Evolutionary conservation across 2,113 vertebrate genomes (phyloP).

Genomic region (Callocephalon fimbriatum): DNA sequence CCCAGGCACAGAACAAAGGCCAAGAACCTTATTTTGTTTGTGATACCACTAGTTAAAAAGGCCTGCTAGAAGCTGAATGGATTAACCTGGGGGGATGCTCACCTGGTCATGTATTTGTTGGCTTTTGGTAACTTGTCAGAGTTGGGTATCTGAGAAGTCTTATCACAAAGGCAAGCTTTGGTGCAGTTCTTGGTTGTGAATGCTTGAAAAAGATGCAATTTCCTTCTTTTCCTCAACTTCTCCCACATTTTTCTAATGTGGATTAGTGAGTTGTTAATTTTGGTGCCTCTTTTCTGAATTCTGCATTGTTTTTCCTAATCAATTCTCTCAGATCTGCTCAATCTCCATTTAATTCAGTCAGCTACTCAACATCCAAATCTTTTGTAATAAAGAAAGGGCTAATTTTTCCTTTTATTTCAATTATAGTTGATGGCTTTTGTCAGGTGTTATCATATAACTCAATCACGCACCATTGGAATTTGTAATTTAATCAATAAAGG

Average conservation of each 20-base stretch:
- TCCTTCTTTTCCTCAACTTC: not conserved
- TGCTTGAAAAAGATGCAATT: not conserved
- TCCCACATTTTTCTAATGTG: not conserved
- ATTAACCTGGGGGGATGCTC: not conserved
- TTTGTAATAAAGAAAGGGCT: slow-evolving; percentile 46
- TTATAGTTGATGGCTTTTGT: not conserved
- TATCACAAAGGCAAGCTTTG: not conserved
- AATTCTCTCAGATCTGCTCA: slow-evolving; percentile 35
- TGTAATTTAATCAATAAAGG: slow-evolving; percentile 67
- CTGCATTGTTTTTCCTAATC: slow-evolving; percentile 28
- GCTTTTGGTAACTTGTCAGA: not conserved
- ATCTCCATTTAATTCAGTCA: slow-evolving; percentile 58
- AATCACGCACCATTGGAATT: slow-evolving; percentile 28
- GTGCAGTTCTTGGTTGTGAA: not conserved
- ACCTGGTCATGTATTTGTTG: not conserved
- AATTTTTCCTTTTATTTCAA: slow-evolving; percentile 64
- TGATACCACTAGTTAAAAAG: slow-evolving; percentile 7
- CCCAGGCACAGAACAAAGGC: slow-evolving; percentile 6
- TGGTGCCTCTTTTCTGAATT: not conserved
- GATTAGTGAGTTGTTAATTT: slow-evolving; percentile 33
- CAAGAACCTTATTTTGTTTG: not conserved
- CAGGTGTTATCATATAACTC: slow-evolving; percentile 58
- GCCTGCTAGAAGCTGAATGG: not conserved
- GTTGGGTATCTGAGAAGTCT: not conserved
- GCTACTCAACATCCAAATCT: slow-evolving; percentile 39